Conservation (phyloP, 2,113 vertebrate species). For the Diadophis punctatus region DNA sequence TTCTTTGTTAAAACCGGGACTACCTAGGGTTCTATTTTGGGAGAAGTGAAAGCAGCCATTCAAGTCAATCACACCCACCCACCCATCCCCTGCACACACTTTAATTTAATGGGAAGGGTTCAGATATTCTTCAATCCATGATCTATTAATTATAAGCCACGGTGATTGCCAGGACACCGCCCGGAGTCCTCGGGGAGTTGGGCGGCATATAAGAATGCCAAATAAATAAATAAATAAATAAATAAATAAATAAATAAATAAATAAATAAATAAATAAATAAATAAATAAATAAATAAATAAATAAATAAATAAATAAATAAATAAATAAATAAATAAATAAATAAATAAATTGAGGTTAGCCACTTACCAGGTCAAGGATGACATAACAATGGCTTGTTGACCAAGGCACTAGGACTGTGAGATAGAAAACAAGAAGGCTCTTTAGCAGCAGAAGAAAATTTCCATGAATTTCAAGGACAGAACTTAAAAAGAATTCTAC, state of each 20-base stretch:
- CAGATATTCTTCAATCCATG: not conserved
- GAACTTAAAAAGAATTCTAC: not conserved
- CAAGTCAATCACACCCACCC: not conserved
- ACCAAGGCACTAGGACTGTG: not conserved
- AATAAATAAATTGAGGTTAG: too few species aligned
- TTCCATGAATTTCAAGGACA: not conserved
- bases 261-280: too few species aligned
- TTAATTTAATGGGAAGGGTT: not conserved
- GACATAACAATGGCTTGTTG: not conserved
- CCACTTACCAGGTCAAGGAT: not conserved
- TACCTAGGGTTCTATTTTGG: not conserved
- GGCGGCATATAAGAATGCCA: too few species aligned
- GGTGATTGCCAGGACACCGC: too few species aligned
- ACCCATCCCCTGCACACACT: not conserved
- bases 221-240: too few species aligned
- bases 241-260: too few species aligned
- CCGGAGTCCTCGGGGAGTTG: too few species aligned
- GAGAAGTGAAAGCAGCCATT: not conserved
- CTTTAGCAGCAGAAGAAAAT: not conserved
- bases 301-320: too few species aligned
- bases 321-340: too few species aligned
- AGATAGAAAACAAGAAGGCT: not conserved
- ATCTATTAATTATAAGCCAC: not conserved
- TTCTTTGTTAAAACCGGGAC: not conserved
- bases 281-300: too few species aligned